These are phyloP conservation scores for Tor tambroides DNA, from an alignment of 2,113 vertebrate species.

Conservation along the genomic window DNA sequence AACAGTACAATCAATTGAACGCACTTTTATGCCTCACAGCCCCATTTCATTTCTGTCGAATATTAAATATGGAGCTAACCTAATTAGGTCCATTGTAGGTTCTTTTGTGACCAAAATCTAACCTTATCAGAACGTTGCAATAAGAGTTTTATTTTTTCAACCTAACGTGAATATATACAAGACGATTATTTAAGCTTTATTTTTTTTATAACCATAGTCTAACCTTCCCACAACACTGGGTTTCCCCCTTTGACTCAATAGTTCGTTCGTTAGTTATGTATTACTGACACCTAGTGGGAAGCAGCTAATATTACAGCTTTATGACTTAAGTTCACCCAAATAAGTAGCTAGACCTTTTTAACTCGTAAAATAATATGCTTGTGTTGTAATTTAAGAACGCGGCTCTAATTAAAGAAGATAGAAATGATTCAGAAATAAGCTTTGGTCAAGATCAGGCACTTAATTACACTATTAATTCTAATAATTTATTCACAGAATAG, in stretches of 20 bases:
- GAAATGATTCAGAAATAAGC: not conserved
- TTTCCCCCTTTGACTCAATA: not conserved
- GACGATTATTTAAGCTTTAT: not conserved
- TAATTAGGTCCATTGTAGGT: not conserved
- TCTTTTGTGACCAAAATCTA: not conserved
- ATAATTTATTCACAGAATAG: too few relatives aligned
- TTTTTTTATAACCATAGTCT: not conserved
- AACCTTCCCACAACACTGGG: not conserved
- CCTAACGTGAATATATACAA: not conserved
- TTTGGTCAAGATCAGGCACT: too few relatives aligned
- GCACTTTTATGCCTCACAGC: not conserved
- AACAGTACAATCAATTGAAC: too few relatives aligned
- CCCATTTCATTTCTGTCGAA: not conserved
- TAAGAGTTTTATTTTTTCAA: too few relatives aligned
- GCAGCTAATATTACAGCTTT: not conserved
- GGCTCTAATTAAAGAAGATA: not conserved
- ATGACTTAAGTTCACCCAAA: not conserved
- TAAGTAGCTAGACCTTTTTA: too few relatives aligned
- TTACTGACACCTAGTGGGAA: constrained; percentile 23
- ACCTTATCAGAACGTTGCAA: not conserved
- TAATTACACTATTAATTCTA: too few relatives aligned
- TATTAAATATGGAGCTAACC: too few relatives aligned
- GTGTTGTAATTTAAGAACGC: too few relatives aligned
- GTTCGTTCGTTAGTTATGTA: not conserved
- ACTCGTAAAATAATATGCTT: too few relatives aligned